A percentile compares a stretch with the other conserved stretches of the same genome.
phyloP scores from a whole-genome alignment of 2,888 invertebrate genomes.

The Blastobasis lacticolella region DNA sequence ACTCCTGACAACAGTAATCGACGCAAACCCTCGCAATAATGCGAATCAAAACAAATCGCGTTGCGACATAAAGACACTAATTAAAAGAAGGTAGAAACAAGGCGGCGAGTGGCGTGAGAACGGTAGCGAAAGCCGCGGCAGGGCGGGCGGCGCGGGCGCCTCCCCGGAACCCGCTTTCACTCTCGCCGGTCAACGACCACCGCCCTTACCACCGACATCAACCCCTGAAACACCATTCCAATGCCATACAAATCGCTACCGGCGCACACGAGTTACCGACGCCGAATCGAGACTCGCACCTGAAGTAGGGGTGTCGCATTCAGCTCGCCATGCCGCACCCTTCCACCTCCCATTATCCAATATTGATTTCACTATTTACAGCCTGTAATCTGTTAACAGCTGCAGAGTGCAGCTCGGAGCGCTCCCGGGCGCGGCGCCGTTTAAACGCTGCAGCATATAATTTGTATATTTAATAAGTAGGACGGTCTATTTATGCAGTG shows the following conservation, averaged over 20 bases:
- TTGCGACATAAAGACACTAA: constrained; percentile 24
- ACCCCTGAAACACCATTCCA: too few species aligned
- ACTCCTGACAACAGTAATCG: too few species aligned
- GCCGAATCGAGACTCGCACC: neutral
- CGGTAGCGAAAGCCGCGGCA: constrained; percentile 63
- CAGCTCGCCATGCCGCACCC: constrained; percentile 34
- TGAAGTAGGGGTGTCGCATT: constrained; percentile 14
- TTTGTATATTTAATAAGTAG: too few species aligned
- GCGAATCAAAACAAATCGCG: neutral
- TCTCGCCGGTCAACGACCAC: constrained; percentile 69
- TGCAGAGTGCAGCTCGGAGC: too few species aligned
- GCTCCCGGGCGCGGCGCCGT: too few species aligned
- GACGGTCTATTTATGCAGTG: too few species aligned
- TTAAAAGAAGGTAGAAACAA: constrained; percentile 52
- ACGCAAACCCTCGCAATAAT: too few species aligned
- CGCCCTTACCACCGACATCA: constrained; percentile 42
- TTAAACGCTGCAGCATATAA: too few species aligned
- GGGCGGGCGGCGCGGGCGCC: constrained; percentile 52
- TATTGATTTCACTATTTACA: constrained; percentile 70
- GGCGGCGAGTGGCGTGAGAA: constrained; percentile 59
- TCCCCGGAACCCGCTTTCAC: constrained; percentile 70
- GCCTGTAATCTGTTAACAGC: constrained; percentile 56
- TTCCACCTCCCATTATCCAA: constrained; percentile 57
- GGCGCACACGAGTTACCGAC: neutral
- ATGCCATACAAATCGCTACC: neutral